phyloP scores from a whole-genome alignment of 2,888 invertebrate species.

The Lasioglossum lativentre region DNA sequence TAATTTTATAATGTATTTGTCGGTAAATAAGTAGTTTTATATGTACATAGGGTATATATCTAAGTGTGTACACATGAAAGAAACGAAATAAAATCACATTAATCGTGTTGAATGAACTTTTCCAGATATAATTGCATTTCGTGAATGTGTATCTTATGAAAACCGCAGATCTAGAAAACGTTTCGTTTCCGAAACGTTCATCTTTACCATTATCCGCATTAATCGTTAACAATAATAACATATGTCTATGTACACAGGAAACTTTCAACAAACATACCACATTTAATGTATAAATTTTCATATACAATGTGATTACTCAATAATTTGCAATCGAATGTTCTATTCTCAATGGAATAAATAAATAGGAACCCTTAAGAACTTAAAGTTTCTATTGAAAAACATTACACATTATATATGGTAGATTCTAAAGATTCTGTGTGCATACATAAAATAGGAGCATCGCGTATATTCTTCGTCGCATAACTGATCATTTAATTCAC shows the following conservation, averaged over 20 bases:
- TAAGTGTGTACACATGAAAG: slow-evolving; percentile 41
- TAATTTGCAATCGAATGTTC: background rate
- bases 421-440: slow-evolving; percentile 9
- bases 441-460: slow-evolving; percentile 9
- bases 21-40: slow-evolving; percentile 47
- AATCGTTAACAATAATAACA: background rate
- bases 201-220: slow-evolving; percentile 18
- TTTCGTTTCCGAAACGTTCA: slow-evolving; percentile 44
- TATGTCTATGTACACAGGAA: slow-evolving; percentile 21
- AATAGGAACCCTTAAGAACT: background rate
- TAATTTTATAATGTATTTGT: slow-evolving; percentile 51
- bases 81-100: slow-evolving; percentile 57
- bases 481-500: slow-evolving; percentile 44
- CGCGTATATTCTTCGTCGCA: slow-evolving; percentile 26
- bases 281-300: background rate
- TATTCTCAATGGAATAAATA: background rate
- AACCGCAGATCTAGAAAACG: slow-evolving; percentile 50
- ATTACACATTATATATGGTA: slow-evolving; percentile 16
- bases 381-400: background rate
- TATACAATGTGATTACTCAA: background rate
- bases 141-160: slow-evolving; percentile 50
- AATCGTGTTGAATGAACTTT: slow-evolving; percentile 49
- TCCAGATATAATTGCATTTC: background rate
- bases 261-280: background rate
- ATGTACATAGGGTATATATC: slow-evolving; percentile 54